Evolutionary conservation across 1,140 invertebrate species (phyloP), one percentile per base, ranked within the genome.

Genomic region (Ptiloglossa arizonensis): DNA sequence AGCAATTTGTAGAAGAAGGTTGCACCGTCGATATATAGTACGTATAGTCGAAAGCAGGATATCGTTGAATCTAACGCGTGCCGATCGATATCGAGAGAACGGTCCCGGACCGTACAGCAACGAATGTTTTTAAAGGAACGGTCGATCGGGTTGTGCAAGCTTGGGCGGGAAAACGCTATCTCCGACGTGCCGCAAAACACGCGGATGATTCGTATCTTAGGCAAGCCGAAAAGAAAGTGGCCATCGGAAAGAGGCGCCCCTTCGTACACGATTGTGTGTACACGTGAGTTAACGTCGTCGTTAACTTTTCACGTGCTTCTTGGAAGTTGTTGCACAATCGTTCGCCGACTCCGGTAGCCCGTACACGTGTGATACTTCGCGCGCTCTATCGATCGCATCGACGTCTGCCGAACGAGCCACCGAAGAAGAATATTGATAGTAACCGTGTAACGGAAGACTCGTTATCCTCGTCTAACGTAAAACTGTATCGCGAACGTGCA

Each of bases 181-280:
- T 69, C 38, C 27, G 44, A 86, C 86, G 86, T 88, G 89, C 85
- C 86, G 77, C 73, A 71, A 84, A 86, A 72, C 87, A 87, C 87
- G 86, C 88, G 86, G 77, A 68, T 71, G 80, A 82, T 88, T 82
- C 77, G 81, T 80, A 74, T 54, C 81, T 89, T 89, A 87, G 83
- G 84, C 86, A 88, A 89, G 86, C 64, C 71, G 79, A 87, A 86
- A 89, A 89, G 88, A 89, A 89, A 89, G 88, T 87, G 88, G 32
- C 79, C 81, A 85, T 89, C 86, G 83, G 79, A 83, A 88, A 85
- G 86, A 86, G 87, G 73, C 81, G 82, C 83, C 81, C 78, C 87
- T 82, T 83, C 80, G 77, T 82, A 87, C n/a, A 87, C 70, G 56
- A 41, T 44, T 50, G 56, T 72, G 60, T 78, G 74, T 85, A 75